Conservation (phyloP, 53 echinoderm and acorn worm species). For the Actinopyga echinites region DNA sequence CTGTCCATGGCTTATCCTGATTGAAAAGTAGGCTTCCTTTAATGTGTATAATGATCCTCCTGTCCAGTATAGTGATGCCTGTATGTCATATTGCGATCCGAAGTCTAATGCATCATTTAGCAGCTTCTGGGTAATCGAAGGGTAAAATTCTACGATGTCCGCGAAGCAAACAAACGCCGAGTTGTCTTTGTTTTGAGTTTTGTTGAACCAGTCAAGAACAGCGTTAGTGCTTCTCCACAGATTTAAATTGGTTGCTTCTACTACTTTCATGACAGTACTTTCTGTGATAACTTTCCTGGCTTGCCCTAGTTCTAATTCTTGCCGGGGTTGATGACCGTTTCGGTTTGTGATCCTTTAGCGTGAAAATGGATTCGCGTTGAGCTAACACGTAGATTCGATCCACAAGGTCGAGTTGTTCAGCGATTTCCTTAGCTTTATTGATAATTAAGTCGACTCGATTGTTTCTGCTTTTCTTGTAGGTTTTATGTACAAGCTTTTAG, state of each 20-base stretch:
- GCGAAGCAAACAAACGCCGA: background rate
- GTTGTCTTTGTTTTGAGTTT: constrained; percentile 6
- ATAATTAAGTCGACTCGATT: background rate
- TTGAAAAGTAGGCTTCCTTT: background rate
- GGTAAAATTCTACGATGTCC: background rate
- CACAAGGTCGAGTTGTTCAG: background rate
- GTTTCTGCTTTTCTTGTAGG: background rate
- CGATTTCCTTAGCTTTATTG: background rate
- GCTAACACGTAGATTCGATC: background rate
- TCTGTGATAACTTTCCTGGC: background rate
- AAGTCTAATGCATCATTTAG: constrained; percentile 24
- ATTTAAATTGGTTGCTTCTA: background rate
- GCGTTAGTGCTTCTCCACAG: constrained; percentile 12
- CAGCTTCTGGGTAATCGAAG: constrained; percentile 9
- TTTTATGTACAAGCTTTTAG: too few relatives aligned
- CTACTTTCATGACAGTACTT: background rate
- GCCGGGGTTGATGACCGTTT: background rate
- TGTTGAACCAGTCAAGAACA: constrained; percentile 13
- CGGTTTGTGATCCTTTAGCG: background rate
- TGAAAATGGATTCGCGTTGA: constrained; percentile 6
- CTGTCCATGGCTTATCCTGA: background rate
- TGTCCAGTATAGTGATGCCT: too few relatives aligned
- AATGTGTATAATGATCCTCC: background rate
- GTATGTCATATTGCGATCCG: background rate
- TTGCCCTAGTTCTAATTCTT: background rate